Conservation (phyloP, 2,888 invertebrate species). For the Drosophila affinis region DNA sequence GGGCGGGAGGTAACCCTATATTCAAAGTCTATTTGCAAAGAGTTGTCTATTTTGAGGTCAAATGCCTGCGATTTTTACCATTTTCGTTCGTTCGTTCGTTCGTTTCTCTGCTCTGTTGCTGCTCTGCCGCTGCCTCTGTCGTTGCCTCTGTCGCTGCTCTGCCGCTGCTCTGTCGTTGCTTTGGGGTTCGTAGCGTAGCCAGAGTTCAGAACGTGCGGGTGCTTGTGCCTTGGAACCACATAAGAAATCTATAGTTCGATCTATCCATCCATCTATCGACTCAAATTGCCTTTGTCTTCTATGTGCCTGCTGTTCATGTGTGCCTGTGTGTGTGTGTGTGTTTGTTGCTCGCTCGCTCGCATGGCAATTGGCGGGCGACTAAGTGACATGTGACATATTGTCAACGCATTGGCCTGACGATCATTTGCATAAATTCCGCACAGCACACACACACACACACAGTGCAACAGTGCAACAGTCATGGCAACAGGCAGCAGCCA, state of each 20-base stretch:
- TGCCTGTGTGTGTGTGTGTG: conserved; percentile 25
- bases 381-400: conserved; percentile 81
- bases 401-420: conserved; percentile 77
- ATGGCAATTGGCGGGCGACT: conserved; percentile 60
- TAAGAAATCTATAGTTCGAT: conserved; percentile 53
- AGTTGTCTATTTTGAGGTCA: conserved; percentile 45
- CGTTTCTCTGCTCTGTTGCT: neutral
- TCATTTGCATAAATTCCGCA: conserved; percentile 80
- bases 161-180: conserved; percentile 6
- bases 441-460: conserved; percentile 26
- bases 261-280: conserved; percentile 46
- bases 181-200: conserved; percentile 52
- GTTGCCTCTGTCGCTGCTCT: conserved; percentile 27
- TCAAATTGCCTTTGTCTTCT: conserved; percentile 36
- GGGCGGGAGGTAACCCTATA: conserved; percentile 12
- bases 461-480: conserved; percentile 10
- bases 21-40: conserved; percentile 24
- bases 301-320: neutral
- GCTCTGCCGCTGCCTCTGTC: neutral
- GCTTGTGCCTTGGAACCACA: conserved; percentile 45
- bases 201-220: conserved; percentile 72
- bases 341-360: neutral
- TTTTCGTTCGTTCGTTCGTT: conserved; percentile 37
- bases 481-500: conserved; percentile 6
- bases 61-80: conserved; percentile 39